Evolutionary conservation across 2,888 invertebrate species (phyloP).

Genomic region (Epicampocera succincta): DNA sequence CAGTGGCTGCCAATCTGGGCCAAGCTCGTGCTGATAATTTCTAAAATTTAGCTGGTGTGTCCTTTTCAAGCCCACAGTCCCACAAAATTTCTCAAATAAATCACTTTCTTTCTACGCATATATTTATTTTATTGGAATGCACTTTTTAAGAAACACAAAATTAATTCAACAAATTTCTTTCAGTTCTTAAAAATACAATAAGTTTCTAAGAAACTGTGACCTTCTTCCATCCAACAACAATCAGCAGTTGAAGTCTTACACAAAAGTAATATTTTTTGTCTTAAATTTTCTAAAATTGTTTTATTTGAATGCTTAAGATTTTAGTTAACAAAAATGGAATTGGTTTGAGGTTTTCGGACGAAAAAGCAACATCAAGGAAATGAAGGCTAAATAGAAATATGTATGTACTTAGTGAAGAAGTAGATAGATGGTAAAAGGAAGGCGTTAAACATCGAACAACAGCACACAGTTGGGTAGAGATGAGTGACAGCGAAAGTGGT

Average conservation of each 20-base stretch:
- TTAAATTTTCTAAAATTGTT: slow-evolving; percentile 50
- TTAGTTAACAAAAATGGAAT: slow-evolving; percentile 22
- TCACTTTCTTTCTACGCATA: slow-evolving; percentile 1
- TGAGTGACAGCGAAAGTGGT: slow-evolving; percentile 41
- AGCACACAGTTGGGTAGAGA: slow-evolving; percentile 64
- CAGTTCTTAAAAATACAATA: slow-evolving; percentile 23
- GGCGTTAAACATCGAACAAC: slow-evolving; percentile 29
- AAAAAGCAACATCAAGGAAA: too few relatives aligned
- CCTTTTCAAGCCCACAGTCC: not conserved
- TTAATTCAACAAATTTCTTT: not conserved
- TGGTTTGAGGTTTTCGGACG: not conserved
- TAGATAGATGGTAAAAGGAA: slow-evolving; percentile 23
- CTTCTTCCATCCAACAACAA: slow-evolving; percentile 64
- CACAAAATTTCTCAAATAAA: not conserved
- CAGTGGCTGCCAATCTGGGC: too few relatives aligned
- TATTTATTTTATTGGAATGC: slow-evolving; percentile 21
- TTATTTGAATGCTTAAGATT: slow-evolving; percentile 35
- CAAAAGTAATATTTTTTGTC: slow-evolving; percentile 26
- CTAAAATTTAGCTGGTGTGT: too few relatives aligned
- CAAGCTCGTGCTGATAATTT: too few relatives aligned
- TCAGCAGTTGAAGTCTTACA: slow-evolving; percentile 42
- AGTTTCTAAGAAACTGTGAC: slow-evolving; percentile 50
- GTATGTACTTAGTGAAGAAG: not conserved
- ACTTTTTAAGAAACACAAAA: slow-evolving; percentile 30
- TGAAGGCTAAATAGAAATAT: too few relatives aligned